Conservation (phyloP, 2,113 vertebrate species). For the Carettochelys insculpta region DNA sequence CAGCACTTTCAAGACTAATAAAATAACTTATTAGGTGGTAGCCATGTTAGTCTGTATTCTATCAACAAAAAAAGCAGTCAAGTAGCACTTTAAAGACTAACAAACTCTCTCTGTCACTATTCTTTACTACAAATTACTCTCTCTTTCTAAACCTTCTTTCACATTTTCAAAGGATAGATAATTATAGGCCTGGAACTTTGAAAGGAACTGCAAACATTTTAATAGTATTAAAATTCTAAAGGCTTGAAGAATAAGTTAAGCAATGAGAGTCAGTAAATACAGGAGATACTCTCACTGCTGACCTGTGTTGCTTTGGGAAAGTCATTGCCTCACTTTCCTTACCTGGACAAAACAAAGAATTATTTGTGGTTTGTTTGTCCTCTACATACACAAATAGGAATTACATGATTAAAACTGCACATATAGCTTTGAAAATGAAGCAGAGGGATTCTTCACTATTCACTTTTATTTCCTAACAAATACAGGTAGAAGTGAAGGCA, state of each 20-base stretch:
- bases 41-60: too few species aligned
- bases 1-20: too few species aligned
- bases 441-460: not conserved
- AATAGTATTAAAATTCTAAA: not conserved
- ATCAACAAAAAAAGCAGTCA: too few species aligned
- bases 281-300: accelerated
- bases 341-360: not conserved
- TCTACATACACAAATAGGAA: not conserved
- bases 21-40: too few species aligned
- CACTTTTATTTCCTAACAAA: not conserved
- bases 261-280: not conserved
- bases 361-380: accelerated
- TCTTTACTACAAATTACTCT: not conserved
- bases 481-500: not conserved
- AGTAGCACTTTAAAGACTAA: too few species aligned
- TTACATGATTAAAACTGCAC: not conserved
- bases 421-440: not conserved
- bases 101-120: too few species aligned
- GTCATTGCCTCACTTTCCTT: accelerated
- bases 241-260: accelerated
- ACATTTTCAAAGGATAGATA: not conserved
- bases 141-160: not conserved
- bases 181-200: not conserved
- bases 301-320: not conserved
- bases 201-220: not conserved